Evolutionary conservation across 2,797 vertebrate species (phyloP), one percentile per base, ranked within the genome.

Genomic region (Adelosebastes latens): DNA sequence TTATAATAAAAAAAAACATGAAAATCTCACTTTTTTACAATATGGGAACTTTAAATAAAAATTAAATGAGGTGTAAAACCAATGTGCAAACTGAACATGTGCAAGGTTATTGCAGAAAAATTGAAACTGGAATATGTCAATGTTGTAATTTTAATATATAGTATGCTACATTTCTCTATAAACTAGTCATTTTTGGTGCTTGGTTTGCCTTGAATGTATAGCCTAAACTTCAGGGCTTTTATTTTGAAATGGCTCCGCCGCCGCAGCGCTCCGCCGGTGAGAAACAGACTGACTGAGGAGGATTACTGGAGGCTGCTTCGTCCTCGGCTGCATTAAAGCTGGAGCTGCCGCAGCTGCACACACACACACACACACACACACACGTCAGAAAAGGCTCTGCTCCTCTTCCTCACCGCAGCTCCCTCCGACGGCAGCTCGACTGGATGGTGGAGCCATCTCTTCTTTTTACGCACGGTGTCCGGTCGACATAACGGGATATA

Each of bases 291-390:
- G 80, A 49, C 65, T 32, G 78, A 75, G 84, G 4, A 81, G 89
- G 91, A 90, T 93, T 87, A 92, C 90, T 83, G 81, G 86, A 83
- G 80, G 93, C 87, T 89, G 95, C 77, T 84, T 92, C 68, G 78
- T 92, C 92, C 89, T 89, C 83, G 88, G 88, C 87, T 80, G 91
- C 94, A 91, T 94, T 95, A 92, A 87, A 88, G 86, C 90, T 68
- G 86, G 90, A 92, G 87, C 89, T 92, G 89, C 92, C 10, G 94
- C 94, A 91, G 91, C 93, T 90, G 93, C 90, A 84, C 87, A 77
- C 36, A 36, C 12, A 36, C 34, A 36, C 10, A 78, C 90, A 84
- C 87, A 79, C 90, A 84, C 87, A 79, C 90, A 83, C 87, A 79
- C 85, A 71, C 87, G 90, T 85, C 87, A 83, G 36, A 39, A 39